Percentiles rank a stretch among this genome's conserved stretches.
Conservation (phyloP, 1,140 invertebrate genomes). For the Conus ventricosus region DNA sequence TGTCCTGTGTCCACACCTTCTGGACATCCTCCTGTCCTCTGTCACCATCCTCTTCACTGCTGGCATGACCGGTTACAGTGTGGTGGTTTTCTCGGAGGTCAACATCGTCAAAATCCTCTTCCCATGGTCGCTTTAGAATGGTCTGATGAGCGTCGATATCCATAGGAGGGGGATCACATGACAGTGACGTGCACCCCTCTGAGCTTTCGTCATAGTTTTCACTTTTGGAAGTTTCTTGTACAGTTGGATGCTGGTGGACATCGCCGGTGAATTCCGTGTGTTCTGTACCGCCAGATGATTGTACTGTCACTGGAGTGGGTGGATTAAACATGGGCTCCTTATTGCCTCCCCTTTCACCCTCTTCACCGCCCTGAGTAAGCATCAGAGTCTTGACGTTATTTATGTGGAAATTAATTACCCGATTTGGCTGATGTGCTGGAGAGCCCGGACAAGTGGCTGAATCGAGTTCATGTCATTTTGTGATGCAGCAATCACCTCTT, state of each 20-base stretch:
- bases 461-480: background rate
- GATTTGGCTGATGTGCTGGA: background rate
- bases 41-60: background rate
- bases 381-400: background rate
- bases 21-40: background rate
- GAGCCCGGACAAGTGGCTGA: background rate
- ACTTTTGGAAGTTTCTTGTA: background rate
- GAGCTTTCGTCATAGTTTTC: background rate
- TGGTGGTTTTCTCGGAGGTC: background rate
- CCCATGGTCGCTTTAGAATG: background rate
- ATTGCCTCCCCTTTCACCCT: background rate
- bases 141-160: background rate
- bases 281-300: background rate
- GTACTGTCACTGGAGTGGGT: background rate
- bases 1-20: background rate
- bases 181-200: background rate
- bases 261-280: background rate
- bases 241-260: background rate
- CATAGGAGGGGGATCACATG: background rate
- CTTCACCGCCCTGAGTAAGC: no score
- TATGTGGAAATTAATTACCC: background rate
- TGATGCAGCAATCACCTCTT: background rate
- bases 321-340: background rate
- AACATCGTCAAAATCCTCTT: background rate
- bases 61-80: background rate